Base-by-base conservation (phyloP, 2,113 vertebrate genomes). In the Bubo bubo region DNA sequence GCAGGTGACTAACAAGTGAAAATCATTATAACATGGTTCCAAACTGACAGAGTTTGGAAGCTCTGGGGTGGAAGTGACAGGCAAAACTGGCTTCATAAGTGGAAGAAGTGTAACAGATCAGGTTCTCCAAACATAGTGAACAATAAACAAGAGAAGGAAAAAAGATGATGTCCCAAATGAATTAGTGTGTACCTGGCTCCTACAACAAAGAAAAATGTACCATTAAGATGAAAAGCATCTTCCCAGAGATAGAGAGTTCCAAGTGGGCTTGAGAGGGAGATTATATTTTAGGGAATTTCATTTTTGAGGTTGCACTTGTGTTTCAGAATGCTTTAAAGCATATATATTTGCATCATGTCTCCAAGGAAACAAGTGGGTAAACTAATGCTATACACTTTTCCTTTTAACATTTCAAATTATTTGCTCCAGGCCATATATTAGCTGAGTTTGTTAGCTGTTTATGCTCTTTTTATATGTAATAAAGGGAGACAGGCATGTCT, bases 321-420 rank as follows among this genome's bases (percentile, higher is more conserved):
- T 75, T 90, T 87, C 62, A 82, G 74, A 82, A 28, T 60, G 27
- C 62, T 56, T 81, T 94, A 81, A 75, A 87, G 30, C 49, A 34
- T 43, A 58, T 72, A 17, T 93, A 8, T 95, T 94, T 90, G 77
- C 73, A 79, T 93, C 62, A 11, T 32, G 43, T 95, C 84, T 94
- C 70, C 66, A 60, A 73, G 70, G 92, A 95, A 49, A 96, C 37
- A 87, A 85, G 62, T 60, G 35, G 30, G 66, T 95, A 95, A 93
- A 94, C 60, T 68, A 85, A 59, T 85, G 73, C 53, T 79, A 15
- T 87, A 67, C 35, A 52, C 47, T 90, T 94, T 49, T 50, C 60
- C 52, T 85, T 91, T 95, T 85, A 95, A 91, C 77, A 58, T 95
- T 96, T 84, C 89, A 89, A 50, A 94, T 86, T 88, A 64, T 60